Conservation (phyloP, 2,113 vertebrate species). For the Hypocryptadius cinnamomeus region DNA sequence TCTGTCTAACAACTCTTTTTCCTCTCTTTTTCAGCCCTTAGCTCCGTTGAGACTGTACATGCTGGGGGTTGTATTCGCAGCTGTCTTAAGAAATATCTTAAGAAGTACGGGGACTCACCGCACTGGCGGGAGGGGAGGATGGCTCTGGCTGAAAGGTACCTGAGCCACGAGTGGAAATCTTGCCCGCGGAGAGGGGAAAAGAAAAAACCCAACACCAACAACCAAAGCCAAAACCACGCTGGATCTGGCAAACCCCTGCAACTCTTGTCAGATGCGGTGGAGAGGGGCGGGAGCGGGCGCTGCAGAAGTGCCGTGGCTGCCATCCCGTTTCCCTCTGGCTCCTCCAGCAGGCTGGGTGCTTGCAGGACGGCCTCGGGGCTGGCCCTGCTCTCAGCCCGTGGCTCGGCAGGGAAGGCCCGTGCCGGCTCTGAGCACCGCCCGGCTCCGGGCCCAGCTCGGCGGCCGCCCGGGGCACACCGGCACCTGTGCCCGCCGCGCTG, state of each 20-base stretch:
- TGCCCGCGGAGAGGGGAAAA: background rate
- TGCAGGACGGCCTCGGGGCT: background rate
- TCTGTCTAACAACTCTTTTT: background rate
- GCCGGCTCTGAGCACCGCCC: background rate
- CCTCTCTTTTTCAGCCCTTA: background rate
- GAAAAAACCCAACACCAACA: no score
- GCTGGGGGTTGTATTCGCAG: background rate
- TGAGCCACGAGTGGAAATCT: background rate
- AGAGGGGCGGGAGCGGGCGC: background rate
- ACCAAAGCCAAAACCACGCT: background rate
- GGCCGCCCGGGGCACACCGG: background rate
- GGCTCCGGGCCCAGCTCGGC: background rate
- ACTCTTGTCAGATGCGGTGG: background rate
- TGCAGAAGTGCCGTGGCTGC: background rate
- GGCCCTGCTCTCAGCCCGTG: background rate
- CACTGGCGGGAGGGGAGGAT: background rate
- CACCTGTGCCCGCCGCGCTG: slow-evolving; percentile 24
- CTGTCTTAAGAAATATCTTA: background rate
- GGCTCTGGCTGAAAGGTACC: background rate
- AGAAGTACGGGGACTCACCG: background rate
- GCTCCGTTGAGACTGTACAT: background rate
- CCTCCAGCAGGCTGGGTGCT: background rate
- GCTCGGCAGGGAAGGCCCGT: background rate
- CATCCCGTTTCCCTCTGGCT: background rate
- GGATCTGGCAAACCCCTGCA: background rate